Conservation (phyloP, 2,888 invertebrate species). For the Machimus atricapillus region DNA sequence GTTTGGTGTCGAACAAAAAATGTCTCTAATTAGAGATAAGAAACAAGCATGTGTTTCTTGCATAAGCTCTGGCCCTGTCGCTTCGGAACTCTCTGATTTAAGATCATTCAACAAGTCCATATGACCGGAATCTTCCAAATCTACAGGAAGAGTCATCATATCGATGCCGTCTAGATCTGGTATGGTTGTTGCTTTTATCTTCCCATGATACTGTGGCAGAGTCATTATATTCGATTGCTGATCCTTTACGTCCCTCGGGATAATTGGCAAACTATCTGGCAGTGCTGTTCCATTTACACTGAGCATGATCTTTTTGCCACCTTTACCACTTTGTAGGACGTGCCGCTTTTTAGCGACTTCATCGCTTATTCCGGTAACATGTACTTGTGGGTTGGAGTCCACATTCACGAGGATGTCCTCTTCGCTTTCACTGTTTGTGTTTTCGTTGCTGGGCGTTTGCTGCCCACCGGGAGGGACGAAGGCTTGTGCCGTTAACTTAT, state of each 20-base stretch:
- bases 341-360: slow-evolving; percentile 7
- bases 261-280: slow-evolving; percentile 1
- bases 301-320: slow-evolving; percentile 16
- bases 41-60: slow-evolving; percentile 86
- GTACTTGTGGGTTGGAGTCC: background rate
- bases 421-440: slow-evolving; percentile 37
- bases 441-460: slow-evolving; percentile 13
- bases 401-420: slow-evolving; percentile 18
- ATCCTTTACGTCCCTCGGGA: background rate
- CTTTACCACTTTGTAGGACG: background rate
- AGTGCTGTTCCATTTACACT: slow-evolving; percentile 37
- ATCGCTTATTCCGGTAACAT: background rate
- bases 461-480: background rate
- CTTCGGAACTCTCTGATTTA: slow-evolving; percentile 60
- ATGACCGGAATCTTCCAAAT: slow-evolving; percentile 70
- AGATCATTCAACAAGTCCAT: slow-evolving; percentile 65
- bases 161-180: slow-evolving; percentile 70
- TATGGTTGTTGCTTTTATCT: slow-evolving; percentile 59
- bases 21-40: slow-evolving; percentile 85
- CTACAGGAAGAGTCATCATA: slow-evolving; percentile 80
- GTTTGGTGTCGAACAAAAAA: slow-evolving; percentile 85
- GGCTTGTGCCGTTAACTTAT: background rate
- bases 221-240: background rate
- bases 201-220: slow-evolving; percentile 44
- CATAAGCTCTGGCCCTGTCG: slow-evolving; percentile 66